These are phyloP conservation scores for Anguilla megastoma DNA, from an alignment of 2,797 vertebrate species.

Conservation along the genomic window DNA sequence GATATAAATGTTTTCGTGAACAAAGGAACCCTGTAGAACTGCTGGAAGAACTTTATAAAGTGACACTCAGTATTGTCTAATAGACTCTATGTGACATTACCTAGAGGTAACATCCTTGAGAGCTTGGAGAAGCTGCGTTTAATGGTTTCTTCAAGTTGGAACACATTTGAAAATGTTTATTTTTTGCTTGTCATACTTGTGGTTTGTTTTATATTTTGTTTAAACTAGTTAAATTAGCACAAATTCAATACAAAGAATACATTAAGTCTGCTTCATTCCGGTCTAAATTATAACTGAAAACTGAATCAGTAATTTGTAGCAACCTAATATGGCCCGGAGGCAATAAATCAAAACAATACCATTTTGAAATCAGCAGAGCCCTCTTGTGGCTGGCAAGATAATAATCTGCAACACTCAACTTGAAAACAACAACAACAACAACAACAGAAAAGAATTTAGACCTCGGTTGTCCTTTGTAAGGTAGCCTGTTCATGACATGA, in stretches of 20 bases:
- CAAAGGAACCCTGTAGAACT: not conserved
- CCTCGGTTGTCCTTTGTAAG: not conserved
- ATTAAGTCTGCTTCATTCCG: not conserved
- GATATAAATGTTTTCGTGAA: not conserved
- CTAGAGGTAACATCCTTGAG: not conserved
- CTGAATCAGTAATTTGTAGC: not conserved
- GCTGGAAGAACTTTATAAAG: not conserved
- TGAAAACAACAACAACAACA: too few relatives aligned
- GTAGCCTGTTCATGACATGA: not conserved
- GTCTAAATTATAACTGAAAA: not conserved
- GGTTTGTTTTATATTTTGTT: not conserved
- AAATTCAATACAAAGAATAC: not conserved
- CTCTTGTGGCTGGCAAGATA: slow-evolving; percentile 6
- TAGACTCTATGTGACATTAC: not conserved
- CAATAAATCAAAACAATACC: not conserved
- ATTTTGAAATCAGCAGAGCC: slow-evolving; percentile 14
- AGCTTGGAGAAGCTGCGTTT: not conserved
- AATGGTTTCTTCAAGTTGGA: not conserved
- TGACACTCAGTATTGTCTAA: not conserved
- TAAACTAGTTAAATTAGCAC: not conserved
- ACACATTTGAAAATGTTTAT: not conserved
- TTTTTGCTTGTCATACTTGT: not conserved
- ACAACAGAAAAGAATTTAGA: not conserved
- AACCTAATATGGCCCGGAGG: not conserved
- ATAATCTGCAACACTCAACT: not conserved